A percentile compares a stretch with the other conserved stretches of the same genome.
Evolutionary conservation across 2,797 vertebrate species (phyloP).

Genomic region (Chelmon rostratus): DNA sequence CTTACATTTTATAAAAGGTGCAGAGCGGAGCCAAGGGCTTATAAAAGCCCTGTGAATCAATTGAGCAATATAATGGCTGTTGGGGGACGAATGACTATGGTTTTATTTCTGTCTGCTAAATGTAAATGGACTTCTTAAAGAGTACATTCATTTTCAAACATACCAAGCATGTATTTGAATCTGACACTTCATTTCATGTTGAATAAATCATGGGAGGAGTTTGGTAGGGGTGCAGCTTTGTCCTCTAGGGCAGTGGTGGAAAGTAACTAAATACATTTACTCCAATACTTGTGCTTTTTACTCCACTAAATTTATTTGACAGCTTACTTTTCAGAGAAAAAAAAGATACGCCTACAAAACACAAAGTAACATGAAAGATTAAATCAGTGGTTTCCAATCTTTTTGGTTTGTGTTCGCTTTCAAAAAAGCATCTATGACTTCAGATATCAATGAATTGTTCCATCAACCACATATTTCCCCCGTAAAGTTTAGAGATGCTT

Average conservation of each 20-base stretch:
- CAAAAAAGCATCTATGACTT: background rate
- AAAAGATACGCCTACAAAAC: no score
- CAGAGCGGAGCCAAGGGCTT: constrained; percentile 76
- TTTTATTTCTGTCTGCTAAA: constrained; percentile 73
- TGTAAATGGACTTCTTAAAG: constrained; percentile 69
- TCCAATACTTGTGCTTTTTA: background rate
- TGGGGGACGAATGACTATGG: constrained; percentile 72
- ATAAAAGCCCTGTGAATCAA: constrained; percentile 80
- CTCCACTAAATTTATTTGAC: background rate
- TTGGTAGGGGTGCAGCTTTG: constrained; percentile 12
- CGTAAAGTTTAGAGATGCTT: background rate
- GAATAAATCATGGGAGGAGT: constrained; percentile 36
- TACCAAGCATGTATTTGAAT: constrained; percentile 35
- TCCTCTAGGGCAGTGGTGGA: constrained; percentile 41
- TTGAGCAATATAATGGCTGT: constrained; percentile 76
- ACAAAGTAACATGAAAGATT: background rate
- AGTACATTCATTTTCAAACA: constrained; percentile 46
- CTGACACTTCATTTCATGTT: constrained; percentile 38
- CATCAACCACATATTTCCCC: background rate
- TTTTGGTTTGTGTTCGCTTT: background rate
- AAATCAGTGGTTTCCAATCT: background rate
- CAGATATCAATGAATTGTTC: background rate
- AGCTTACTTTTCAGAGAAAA: no score
- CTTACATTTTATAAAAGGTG: constrained; percentile 78
- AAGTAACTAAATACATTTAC: background rate